Evolutionary conservation across 2,797 vertebrate genomes (phyloP).

Genomic region (Aphelocoma californica): DNA sequence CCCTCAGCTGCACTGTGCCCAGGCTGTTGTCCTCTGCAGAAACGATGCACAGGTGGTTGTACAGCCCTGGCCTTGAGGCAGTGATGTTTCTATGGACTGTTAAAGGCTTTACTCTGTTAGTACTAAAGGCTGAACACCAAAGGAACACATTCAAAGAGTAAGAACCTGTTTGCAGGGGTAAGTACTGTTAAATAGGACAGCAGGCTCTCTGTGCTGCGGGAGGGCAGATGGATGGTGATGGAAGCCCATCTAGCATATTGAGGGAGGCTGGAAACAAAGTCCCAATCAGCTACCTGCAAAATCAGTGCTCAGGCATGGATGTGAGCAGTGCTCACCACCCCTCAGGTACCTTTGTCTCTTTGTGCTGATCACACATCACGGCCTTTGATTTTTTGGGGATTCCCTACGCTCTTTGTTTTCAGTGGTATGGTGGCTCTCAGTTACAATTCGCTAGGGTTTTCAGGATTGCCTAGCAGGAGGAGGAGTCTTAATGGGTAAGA

Average conservation of each 20-base stretch:
- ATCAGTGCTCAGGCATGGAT: background rate
- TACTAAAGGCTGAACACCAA: background rate
- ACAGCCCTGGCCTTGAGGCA: background rate
- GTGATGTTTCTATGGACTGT: background rate
- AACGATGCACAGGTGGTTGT: background rate
- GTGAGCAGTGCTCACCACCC: background rate
- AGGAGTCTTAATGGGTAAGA: background rate
- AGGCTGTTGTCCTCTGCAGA: fast-evolving
- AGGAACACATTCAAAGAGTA: too few relatives aligned
- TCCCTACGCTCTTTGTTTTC: background rate
- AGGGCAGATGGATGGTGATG: background rate
- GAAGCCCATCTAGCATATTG: fast-evolving
- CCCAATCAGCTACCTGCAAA: background rate
- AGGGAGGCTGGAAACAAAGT: background rate
- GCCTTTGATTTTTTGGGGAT: background rate
- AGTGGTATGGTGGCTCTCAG: background rate
- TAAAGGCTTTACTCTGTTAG: background rate
- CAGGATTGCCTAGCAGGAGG: background rate
- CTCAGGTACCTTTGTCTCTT: background rate
- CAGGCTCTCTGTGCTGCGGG: background rate
- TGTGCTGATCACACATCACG: background rate
- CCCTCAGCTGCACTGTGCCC: background rate
- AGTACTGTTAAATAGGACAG: too few relatives aligned
- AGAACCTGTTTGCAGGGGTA: background rate
- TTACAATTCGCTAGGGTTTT: background rate